Evolutionary conservation across 2,113 vertebrate genomes (phyloP).

Genomic region (Rhizomys pruinosus): DNA sequence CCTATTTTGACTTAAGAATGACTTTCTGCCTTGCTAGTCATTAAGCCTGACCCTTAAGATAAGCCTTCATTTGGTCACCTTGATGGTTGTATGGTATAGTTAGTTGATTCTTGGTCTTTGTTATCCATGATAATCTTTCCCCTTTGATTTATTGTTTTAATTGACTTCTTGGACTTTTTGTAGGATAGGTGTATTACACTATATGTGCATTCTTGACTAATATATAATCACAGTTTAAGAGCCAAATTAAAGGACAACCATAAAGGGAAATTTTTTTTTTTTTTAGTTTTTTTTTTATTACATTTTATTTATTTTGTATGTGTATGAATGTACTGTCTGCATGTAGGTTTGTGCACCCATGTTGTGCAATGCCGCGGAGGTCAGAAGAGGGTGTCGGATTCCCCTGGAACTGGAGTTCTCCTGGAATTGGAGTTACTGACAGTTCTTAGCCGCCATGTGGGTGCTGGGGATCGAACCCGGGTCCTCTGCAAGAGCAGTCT

Average conservation of each 20-base stretch:
- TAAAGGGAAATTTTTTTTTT: slow-evolving; percentile 25
- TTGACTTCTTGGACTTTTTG: neutral
- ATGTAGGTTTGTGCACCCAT: too few species aligned
- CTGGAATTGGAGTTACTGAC: too few species aligned
- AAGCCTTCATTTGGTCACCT: slow-evolving; percentile 34
- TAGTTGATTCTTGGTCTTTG: neutral
- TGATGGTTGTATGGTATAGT: neutral
- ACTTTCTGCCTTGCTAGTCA: slow-evolving; percentile 3
- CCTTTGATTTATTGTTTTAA: neutral
- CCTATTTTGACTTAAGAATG: neutral
- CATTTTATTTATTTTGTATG: too few species aligned
- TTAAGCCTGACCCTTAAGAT: neutral
- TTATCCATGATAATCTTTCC: neutral
- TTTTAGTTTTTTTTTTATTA: too few species aligned
- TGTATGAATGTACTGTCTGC: too few species aligned
- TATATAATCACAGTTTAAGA: slow-evolving; percentile 2
- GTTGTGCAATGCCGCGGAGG: too few species aligned
- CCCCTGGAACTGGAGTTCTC: too few species aligned
- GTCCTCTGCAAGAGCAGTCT: too few species aligned
- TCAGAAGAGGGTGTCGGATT: too few species aligned
- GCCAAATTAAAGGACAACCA: neutral
- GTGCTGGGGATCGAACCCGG: too few species aligned
- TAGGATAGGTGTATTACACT: neutral
- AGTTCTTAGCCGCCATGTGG: too few species aligned
- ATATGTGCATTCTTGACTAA: neutral